These are phyloP conservation scores for Motacilla alba DNA, from an alignment of 2,113 vertebrate species.

Conservation along the genomic window DNA sequence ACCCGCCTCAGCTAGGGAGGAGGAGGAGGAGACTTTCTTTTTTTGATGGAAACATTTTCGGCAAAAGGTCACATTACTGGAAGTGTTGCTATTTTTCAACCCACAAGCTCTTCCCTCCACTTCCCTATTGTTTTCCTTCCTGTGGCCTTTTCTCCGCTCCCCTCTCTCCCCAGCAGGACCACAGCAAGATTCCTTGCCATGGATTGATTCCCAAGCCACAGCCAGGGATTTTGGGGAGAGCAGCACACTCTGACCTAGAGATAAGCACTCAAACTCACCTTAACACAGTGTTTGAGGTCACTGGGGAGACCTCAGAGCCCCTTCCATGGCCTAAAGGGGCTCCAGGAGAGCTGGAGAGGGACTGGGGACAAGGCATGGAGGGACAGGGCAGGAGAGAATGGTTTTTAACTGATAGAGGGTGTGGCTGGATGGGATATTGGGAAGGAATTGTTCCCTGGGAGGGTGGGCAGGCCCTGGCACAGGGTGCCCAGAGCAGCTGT, in stretches of 20 bases:
- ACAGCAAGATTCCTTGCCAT: rapidly evolving
- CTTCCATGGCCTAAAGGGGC: rapidly evolving
- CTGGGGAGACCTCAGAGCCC: background rate
- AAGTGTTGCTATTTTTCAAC: slow-evolving; percentile 24
- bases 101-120: background rate
- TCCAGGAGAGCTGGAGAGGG: background rate
- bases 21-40: background rate
- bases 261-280: background rate
- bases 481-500: no score
- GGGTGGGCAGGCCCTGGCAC: no score
- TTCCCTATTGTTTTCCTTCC: slow-evolving; percentile 35
- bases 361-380: background rate
- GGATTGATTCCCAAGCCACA: rapidly evolving
- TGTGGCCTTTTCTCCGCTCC: background rate
- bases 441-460: no score
- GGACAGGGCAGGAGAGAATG: background rate
- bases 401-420: background rate
- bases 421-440: rapidly evolving
- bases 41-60: background rate
- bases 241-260: background rate
- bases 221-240: background rate
- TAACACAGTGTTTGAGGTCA: background rate
- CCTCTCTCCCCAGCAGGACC: background rate
- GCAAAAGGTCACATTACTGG: slow-evolving; percentile 44
- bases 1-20: background rate